phyloP scores from a whole-genome alignment of 2,113 vertebrate genomes.

The Telmatochromis sp. region DNA sequence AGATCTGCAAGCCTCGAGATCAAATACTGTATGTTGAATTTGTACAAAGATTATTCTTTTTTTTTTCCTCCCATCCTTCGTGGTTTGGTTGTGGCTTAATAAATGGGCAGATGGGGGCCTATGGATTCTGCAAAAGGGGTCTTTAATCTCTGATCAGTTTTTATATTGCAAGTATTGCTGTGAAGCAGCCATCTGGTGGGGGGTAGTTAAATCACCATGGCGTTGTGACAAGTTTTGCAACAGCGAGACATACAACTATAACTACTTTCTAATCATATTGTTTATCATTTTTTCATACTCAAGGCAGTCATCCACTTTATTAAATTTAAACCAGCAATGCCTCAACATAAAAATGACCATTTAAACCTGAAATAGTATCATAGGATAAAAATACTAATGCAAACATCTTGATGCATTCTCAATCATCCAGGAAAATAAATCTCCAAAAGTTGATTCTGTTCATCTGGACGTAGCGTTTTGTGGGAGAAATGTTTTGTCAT shows the following conservation, averaged over 20 bases:
- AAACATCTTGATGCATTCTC: not conserved
- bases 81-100: not conserved
- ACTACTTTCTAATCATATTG: not conserved
- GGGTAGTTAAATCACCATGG: not conserved
- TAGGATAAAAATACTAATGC: not conserved
- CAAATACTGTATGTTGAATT: not conserved
- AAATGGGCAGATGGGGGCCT: not conserved
- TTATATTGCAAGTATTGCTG: not conserved
- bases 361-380: not conserved
- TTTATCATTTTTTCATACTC: not conserved
- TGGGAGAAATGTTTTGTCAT: fast-evolving
- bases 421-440: no score
- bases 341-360: not conserved
- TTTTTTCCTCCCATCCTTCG: fast-evolving
- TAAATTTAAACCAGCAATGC: not conserved
- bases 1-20: not conserved
- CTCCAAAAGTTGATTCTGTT: no score
- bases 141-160: not conserved
- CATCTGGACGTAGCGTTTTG: no score
- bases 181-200: not conserved
- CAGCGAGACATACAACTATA: not conserved
- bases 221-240: not conserved
- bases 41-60: not conserved
- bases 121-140: not conserved
- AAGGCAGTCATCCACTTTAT: not conserved